Conservation (phyloP, 2,113 vertebrate genomes). For the Danio rerio region GRCz12tu NC_133188.1:40003501-40004000, state of each 20-base stretch:
- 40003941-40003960: conserved; percentile 89
- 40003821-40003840: neutral
- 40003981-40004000: conserved; percentile 89
- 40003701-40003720: conserved; percentile 92
- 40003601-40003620: conserved; percentile 85
- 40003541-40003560: conserved; percentile 71
- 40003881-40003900: conserved; percentile 88
- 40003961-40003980: conserved; percentile 92
- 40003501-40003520: conserved; percentile 87
- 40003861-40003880: conserved; percentile 56
- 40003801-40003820: neutral
- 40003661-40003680: conserved; percentile 91
- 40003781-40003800: neutral
- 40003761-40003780: conserved; percentile 67
- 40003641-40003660: conserved; percentile 92
- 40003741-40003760: conserved; percentile 85
- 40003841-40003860: neutral
- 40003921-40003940: conserved; percentile 87
- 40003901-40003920: conserved; percentile 94
- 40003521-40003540: conserved; percentile 84
- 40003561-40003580: conserved; percentile 83
- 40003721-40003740: conserved; percentile 89
- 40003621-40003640: conserved; percentile 93
- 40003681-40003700: conserved; percentile 94
- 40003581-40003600: conserved; percentile 67